phyloP scores from a whole-genome alignment of 1,140 invertebrate species.

The Nephotettix cincticeps region DNA sequence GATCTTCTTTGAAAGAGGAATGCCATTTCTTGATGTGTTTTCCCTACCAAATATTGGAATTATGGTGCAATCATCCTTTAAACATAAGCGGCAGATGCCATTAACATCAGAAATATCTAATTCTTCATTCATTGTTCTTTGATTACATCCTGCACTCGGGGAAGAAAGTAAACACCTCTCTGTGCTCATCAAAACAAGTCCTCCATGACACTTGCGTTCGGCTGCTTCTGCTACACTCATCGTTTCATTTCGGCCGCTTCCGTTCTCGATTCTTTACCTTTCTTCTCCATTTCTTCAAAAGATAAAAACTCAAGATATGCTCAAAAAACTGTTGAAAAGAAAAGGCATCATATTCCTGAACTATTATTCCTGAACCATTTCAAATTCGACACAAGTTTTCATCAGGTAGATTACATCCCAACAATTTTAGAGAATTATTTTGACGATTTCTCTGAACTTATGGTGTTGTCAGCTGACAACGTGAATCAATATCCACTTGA shows the following conservation, averaged over 20 bases:
- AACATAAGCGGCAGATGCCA: slow-evolving; percentile 61
- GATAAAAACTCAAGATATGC: no score
- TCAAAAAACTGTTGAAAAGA: no score
- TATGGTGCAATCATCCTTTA: slow-evolving; percentile 54
- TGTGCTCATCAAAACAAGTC: neutral
- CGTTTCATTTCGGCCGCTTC: neutral
- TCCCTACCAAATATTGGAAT: slow-evolving; percentile 47
- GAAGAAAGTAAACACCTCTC: neutral
- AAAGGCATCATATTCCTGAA: no score
- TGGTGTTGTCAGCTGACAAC: neutral
- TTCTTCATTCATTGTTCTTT: slow-evolving; percentile 45
- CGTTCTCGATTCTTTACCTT: neutral
- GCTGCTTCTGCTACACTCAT: neutral
- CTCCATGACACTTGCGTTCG: slow-evolving; percentile 11
- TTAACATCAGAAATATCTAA: slow-evolving; percentile 45
- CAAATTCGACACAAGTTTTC: no score
- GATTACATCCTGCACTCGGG: neutral
- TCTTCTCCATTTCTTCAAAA: neutral
- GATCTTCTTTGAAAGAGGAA: slow-evolving; percentile 57
- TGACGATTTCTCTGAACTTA: no score
- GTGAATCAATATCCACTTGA: slow-evolving; percentile 1
- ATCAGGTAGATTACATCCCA: no score
- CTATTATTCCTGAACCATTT: no score
- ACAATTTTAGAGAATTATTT: no score
- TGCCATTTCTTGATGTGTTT: slow-evolving; percentile 45